These are phyloP conservation scores for Acanthisitta chloris DNA, from an alignment of 2,113 vertebrate species.

Conservation along the genomic window DNA sequence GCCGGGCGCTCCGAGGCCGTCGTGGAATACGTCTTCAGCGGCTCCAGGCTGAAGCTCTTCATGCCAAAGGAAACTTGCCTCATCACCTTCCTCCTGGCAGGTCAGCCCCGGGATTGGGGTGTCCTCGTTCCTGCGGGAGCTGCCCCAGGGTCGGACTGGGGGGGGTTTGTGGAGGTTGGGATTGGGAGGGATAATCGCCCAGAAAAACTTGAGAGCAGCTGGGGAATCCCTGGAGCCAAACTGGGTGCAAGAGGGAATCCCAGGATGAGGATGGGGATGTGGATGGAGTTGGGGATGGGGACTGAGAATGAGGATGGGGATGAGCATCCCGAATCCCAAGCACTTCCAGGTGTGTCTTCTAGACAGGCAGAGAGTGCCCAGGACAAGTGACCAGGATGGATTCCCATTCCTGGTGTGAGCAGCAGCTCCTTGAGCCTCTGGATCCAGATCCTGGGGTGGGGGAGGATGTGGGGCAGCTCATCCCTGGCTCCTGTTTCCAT, in stretches of 20 bases:
- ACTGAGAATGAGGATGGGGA: neutral
- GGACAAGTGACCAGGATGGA: neutral
- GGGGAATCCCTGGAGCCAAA: neutral
- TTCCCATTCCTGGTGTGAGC: neutral
- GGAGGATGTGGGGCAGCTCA: neutral
- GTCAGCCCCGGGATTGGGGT: slow-evolving; percentile 71
- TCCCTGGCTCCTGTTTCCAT: neutral
- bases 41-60: slow-evolving; percentile 95
- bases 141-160: accelerated
- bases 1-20: slow-evolving; percentile 95
- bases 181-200: neutral
- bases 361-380: neutral
- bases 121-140: too few species aligned
- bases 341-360: neutral
- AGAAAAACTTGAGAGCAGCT: neutral
- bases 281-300: too few species aligned
- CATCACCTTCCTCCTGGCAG: slow-evolving; percentile 96
- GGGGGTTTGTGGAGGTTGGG: neutral
- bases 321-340: neutral
- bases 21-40: slow-evolving; percentile 96
- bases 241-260: neutral
- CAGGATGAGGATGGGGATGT: neutral
- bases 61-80: slow-evolving; percentile 98
- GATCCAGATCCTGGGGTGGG: neutral
- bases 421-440: neutral